A percentile compares a stretch with the other conserved stretches of the same genome.
Evolutionary conservation across 2,797 vertebrate genomes (phyloP).

Genomic region (Crocidura indochinensis): DNA sequence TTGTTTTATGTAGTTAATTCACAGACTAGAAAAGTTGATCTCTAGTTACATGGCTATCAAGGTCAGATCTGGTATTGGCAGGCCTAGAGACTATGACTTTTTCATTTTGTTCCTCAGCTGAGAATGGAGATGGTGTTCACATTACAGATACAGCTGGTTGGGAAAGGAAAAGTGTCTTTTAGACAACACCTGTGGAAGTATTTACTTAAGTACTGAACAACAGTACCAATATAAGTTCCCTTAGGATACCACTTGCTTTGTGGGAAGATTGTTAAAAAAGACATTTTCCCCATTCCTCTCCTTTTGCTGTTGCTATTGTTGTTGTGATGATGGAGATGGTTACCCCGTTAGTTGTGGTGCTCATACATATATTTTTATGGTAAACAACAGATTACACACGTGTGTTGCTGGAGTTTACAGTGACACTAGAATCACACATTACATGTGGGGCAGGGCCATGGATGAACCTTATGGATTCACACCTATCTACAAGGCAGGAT

Average conservation of each 20-base stretch:
- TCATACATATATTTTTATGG: too few species aligned
- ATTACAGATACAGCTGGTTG: background rate
- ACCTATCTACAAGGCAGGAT: too few species aligned
- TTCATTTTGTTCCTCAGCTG: slow-evolving; percentile 26
- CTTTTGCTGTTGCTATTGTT: too few species aligned
- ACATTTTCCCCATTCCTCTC: background rate
- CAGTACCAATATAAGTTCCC: background rate
- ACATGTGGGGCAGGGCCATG: too few species aligned
- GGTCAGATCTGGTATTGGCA: slow-evolving; percentile 30
- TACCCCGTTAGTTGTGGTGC: too few species aligned
- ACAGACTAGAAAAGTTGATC: slow-evolving; percentile 49
- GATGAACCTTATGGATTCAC: too few species aligned
- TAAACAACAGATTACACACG: too few species aligned
- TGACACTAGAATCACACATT: too few species aligned
- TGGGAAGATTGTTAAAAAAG: slow-evolving; percentile 37
- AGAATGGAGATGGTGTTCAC: background rate
- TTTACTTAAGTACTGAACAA: slow-evolving; percentile 13
- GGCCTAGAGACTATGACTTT: background rate
- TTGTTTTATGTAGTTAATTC: slow-evolving; percentile 31
- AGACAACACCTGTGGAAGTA: background rate
- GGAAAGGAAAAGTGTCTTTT: slow-evolving; percentile 34
- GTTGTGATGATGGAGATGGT: too few species aligned
- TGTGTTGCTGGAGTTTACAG: too few species aligned
- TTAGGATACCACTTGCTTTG: background rate
- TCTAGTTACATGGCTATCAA: background rate